Percentiles rank a stretch among this genome's conserved stretches.
Conservation (phyloP, 1,140 invertebrate species). For the Stegodyphus dumicola region DNA sequence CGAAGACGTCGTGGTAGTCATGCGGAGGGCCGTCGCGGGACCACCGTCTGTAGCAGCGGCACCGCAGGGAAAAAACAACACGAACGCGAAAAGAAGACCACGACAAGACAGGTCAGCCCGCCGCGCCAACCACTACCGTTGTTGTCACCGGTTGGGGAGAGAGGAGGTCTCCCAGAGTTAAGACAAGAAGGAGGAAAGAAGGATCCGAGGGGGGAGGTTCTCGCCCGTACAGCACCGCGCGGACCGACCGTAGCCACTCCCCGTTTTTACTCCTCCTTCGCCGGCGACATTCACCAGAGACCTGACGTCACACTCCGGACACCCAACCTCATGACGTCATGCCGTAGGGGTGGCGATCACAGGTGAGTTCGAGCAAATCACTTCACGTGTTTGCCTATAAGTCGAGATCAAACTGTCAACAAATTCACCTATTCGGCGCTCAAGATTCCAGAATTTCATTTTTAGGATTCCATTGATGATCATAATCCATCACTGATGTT, state of each 20-base stretch:
- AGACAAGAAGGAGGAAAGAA: conserved; percentile 21
- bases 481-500: too few relatives aligned
- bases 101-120: neutral
- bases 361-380: conserved; percentile 22
- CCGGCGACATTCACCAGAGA: conserved; percentile 45
- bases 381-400: too few relatives aligned
- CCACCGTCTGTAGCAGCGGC: neutral
- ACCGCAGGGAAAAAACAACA: neutral
- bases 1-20: conserved; percentile 47
- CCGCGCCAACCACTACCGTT: conserved; percentile 6
- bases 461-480: too few relatives aligned
- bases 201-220: conserved; percentile 34
- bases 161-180: conserved; percentile 12
- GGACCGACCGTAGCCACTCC: conserved; percentile 20
- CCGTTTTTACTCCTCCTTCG: conserved; percentile 48
- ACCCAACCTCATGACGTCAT: conserved; percentile 40
- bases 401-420: too few relatives aligned
- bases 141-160: conserved; percentile 10
- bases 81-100: neutral
- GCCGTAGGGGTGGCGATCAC: conserved; percentile 26
- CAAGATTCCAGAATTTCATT: too few relatives aligned
- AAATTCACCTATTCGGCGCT: too few relatives aligned
- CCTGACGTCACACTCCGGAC: conserved; percentile 41
- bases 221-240: conserved; percentile 14
- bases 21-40: neutral